phyloP scores from a whole-genome alignment of 2,113 vertebrate species.

The Cottus gobio region DNA sequence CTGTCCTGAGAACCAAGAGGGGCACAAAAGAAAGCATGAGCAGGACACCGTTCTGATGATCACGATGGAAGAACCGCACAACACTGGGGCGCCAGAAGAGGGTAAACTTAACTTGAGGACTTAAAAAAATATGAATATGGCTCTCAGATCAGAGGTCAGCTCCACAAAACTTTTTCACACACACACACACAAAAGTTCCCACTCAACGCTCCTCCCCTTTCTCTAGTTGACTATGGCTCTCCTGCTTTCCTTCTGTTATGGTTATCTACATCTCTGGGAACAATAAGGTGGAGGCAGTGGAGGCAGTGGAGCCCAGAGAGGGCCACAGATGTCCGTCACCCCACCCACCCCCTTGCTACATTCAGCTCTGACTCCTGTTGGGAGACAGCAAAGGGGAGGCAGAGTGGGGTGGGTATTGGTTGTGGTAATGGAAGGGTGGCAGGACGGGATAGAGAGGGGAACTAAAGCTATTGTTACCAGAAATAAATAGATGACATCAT shows the following conservation, averaged over 20 bases:
- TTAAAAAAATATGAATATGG: slow-evolving; percentile 14
- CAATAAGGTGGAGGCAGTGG: slow-evolving; percentile 58
- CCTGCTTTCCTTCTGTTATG: slow-evolving; percentile 65
- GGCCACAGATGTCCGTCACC: slow-evolving; percentile 53
- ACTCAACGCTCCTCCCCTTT: no score
- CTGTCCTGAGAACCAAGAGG: slow-evolving; percentile 17
- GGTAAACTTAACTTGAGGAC: neutral
- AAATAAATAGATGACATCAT: slow-evolving; percentile 43
- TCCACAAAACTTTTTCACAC: neutral
- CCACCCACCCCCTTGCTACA: slow-evolving; percentile 39
- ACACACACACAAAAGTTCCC: no score
- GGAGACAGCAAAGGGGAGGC: slow-evolving; percentile 10
- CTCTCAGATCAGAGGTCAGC: slow-evolving; percentile 26
- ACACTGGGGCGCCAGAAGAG: slow-evolving; percentile 8
- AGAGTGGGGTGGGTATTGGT: slow-evolving; percentile 16
- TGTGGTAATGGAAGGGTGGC: slow-evolving; percentile 5
- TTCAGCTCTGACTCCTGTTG: slow-evolving; percentile 41
- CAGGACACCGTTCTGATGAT: neutral
- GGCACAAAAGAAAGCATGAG: slow-evolving; percentile 3
- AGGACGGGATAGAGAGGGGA: slow-evolving; percentile 17
- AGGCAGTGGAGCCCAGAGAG: slow-evolving; percentile 42
- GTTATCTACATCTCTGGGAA: slow-evolving; percentile 65
- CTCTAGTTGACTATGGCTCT: no score
- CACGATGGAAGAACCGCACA: neutral
- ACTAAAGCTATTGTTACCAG: slow-evolving; percentile 57